Evolutionary conservation across 2,797 vertebrate genomes (phyloP).

Genomic region (Centropyge bicolor): DNA sequence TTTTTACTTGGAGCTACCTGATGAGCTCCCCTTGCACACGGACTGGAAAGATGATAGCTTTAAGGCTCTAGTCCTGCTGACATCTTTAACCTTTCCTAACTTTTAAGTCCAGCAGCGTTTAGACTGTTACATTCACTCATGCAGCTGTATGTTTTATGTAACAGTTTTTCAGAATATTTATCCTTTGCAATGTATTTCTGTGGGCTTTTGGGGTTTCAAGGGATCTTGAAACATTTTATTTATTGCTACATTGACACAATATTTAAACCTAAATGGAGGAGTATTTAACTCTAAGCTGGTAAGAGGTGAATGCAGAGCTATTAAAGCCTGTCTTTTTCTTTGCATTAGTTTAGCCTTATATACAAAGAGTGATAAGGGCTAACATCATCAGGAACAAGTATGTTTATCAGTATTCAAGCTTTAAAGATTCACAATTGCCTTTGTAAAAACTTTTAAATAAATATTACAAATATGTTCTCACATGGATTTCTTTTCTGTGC

Average conservation of each 20-base stretch:
- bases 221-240: constrained; percentile 70
- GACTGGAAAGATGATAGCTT: constrained; percentile 71
- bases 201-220: constrained; percentile 26
- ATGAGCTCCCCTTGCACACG: constrained; percentile 60
- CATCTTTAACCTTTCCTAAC: constrained; percentile 34
- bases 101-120: constrained; percentile 52
- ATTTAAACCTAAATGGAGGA: constrained; percentile 61
- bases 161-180: constrained; percentile 56
- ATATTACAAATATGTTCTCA: constrained; percentile 66
- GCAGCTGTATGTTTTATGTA: constrained; percentile 54
- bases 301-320: constrained; percentile 12
- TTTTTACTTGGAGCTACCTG: constrained; percentile 28
- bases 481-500: constrained; percentile 5
- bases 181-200: constrained; percentile 42
- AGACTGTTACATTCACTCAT: constrained; percentile 76
- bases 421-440: constrained; percentile 83
- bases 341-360: constrained; percentile 60
- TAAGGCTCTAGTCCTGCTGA: constrained; percentile 40
- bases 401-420: constrained; percentile 73
- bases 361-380: constrained; percentile 70
- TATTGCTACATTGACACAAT: constrained; percentile 66
- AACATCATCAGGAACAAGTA: constrained; percentile 61
- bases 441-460: constrained; percentile 83
- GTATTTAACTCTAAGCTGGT: constrained; percentile 29
- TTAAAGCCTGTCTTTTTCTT: constrained; percentile 28